Conservation (phyloP, 2,888 invertebrate genomes). For the Microplitis manilae region DNA sequence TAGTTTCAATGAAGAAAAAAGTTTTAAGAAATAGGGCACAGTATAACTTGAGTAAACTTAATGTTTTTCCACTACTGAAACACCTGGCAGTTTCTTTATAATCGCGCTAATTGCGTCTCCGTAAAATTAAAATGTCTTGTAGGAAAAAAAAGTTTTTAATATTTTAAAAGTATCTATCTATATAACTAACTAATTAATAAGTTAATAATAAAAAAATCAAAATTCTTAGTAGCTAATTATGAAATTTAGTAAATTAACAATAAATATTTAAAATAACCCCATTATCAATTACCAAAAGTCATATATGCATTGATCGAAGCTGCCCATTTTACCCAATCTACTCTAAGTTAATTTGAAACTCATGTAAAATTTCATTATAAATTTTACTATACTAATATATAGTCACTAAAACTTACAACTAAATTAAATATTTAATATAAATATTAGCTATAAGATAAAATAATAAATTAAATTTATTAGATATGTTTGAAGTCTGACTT, state of each 20-base stretch:
- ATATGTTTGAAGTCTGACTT: not conserved
- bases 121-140: not conserved
- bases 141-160: not conserved
- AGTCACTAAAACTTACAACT: too few relatives aligned
- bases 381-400: too few relatives aligned
- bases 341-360: too few relatives aligned
- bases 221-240: too few relatives aligned
- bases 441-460: not conserved
- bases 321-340: too few relatives aligned
- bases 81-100: not conserved
- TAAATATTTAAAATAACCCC: too few relatives aligned
- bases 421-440: too few relatives aligned
- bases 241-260: too few relatives aligned
- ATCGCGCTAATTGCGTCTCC: conserved; percentile 9
- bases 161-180: not conserved
- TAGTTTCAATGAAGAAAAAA: not conserved
- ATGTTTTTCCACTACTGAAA: not conserved
- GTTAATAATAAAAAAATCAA: not conserved
- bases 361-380: too few relatives aligned
- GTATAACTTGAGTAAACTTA: not conserved
- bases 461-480: not conserved
- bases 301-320: too few relatives aligned
- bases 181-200: not conserved
- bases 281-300: too few relatives aligned
- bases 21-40: not conserved